These are phyloP conservation scores for Drosophila phalerata DNA, from an alignment of 2,888 invertebrate genomes.

Conservation along the genomic window DNA sequence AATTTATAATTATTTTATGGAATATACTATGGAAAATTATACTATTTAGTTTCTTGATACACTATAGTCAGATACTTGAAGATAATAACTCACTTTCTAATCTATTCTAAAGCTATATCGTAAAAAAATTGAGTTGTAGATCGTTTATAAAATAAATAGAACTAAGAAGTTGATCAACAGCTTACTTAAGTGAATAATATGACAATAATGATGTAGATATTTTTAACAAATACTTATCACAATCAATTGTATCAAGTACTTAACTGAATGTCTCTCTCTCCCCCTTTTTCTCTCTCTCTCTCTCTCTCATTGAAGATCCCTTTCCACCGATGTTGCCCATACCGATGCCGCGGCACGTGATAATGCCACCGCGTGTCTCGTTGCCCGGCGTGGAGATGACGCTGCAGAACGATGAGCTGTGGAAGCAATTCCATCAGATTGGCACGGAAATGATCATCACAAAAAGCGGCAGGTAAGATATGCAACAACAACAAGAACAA, in stretches of 20 bases:
- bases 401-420: slow-evolving; percentile 89
- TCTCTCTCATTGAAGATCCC: slow-evolving; percentile 71
- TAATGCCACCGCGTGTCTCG: slow-evolving; percentile 82
- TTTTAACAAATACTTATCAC: background rate
- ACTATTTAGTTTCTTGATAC: background rate
- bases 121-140: too few relatives aligned
- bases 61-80: background rate
- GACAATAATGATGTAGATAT: background rate
- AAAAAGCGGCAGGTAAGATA: slow-evolving; percentile 90
- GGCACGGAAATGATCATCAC: slow-evolving; percentile 94
- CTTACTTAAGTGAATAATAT: background rate
- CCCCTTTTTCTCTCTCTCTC: background rate
- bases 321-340: slow-evolving; percentile 83
- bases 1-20: background rate
- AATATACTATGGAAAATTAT: background rate
- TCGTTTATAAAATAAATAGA: too few relatives aligned
- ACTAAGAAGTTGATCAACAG: too few relatives aligned
- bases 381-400: slow-evolving; percentile 86
- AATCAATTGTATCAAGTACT: slow-evolving; percentile 11
- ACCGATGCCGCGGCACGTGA: slow-evolving; percentile 82
- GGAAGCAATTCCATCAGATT: slow-evolving; percentile 90
- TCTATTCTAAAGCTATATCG: background rate
- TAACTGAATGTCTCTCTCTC: background rate
- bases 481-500: slow-evolving; percentile 9
- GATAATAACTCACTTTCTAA: background rate